Conservation (phyloP, 2,113 vertebrate genomes). For the Mystacornis crossleyi region DNA sequence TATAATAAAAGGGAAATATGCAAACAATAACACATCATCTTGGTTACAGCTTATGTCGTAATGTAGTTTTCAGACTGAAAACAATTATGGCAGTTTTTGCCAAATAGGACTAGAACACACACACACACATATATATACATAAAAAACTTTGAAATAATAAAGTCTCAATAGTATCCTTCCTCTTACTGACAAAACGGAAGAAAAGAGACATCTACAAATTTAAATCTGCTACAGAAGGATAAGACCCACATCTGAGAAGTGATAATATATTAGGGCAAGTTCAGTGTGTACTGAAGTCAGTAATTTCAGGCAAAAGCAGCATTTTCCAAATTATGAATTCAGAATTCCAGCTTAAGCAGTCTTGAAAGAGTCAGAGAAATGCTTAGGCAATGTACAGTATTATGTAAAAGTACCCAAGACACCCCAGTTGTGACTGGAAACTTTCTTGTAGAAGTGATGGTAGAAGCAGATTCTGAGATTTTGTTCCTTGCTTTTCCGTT, state of each 20-base stretch:
- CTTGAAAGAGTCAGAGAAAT: not conserved
- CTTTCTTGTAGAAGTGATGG: not conserved
- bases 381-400: not conserved
- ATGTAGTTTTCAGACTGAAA: not conserved
- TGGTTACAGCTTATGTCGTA: not conserved
- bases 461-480: not conserved
- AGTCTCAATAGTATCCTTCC: fast-evolving
- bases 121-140: not conserved
- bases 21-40: not conserved
- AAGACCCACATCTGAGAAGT: not conserved
- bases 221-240: not conserved
- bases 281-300: not conserved
- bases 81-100: not conserved
- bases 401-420: not conserved
- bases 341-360: not conserved
- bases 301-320: not conserved
- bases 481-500: not conserved
- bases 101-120: not conserved
- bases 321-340: not conserved
- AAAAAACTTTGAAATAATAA: not conserved
- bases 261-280: not conserved
- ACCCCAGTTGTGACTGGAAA: not conserved
- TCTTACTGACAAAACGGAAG: not conserved
- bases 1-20: not conserved
- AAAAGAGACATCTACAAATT: not conserved